These are phyloP conservation scores for Bergia puertoricense DNA, from an alignment of 92 coral and sea anemone species.

Conservation along the genomic window DNA sequence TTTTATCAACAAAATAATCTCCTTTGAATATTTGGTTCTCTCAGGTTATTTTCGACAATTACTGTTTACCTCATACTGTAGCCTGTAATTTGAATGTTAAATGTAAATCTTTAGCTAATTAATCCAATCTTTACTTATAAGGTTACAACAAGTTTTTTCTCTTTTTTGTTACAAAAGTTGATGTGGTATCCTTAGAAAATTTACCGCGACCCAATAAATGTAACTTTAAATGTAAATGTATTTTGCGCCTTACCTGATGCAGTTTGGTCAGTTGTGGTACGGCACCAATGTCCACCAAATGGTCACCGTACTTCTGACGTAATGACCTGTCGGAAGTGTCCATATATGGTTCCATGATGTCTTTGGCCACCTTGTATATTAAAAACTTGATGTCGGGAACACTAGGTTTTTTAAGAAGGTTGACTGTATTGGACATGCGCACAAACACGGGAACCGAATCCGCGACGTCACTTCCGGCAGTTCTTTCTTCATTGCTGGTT, in stretches of 20 bases:
- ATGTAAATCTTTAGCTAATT: too few species aligned
- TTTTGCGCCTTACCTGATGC: slow-evolving; percentile 10
- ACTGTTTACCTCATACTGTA: too few species aligned
- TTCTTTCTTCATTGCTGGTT: slow-evolving; percentile 57
- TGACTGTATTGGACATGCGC: slow-evolving; percentile 67
- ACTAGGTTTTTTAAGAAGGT: slow-evolving; percentile 45
- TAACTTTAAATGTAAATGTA: too few species aligned
- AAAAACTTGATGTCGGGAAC: slow-evolving; percentile 23
- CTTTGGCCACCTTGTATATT: slow-evolving; percentile 48
- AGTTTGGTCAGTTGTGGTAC: slow-evolving; percentile 53
- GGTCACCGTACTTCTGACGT: slow-evolving; percentile 76
- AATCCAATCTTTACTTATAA: too few species aligned
- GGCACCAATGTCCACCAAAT: slow-evolving; percentile 71
- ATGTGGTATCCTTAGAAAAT: too few species aligned
- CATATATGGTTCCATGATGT: slow-evolving; percentile 57
- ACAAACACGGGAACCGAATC: slow-evolving; percentile 58
- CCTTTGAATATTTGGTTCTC: too few species aligned
- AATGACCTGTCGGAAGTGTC: slow-evolving; percentile 52
- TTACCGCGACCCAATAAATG: too few species aligned
- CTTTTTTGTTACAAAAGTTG: too few species aligned
- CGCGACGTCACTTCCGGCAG: slow-evolving; percentile 17
- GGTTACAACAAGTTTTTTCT: too few species aligned
- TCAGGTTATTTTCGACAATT: too few species aligned
- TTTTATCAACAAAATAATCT: too few species aligned
- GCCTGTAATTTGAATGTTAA: too few species aligned